Evolutionary conservation across 2,113 vertebrate species (phyloP).

Genomic region (Leucoraja erinaceus): DNA sequence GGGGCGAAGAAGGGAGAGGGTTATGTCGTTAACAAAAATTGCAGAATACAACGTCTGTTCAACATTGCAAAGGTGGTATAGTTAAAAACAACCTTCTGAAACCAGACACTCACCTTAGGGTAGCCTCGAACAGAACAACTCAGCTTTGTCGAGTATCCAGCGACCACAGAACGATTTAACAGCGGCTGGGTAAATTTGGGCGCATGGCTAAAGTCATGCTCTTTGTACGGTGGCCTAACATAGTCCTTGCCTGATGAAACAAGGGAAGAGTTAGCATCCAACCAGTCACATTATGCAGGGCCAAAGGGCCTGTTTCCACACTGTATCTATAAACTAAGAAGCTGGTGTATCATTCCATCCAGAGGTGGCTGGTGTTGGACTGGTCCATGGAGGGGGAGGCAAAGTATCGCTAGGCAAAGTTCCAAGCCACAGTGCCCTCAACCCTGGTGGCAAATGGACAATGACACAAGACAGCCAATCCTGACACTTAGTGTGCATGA

Average conservation of each 20-base stretch:
- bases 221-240: conserved; percentile 55
- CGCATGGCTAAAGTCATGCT: conserved; percentile 60
- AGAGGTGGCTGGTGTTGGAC: neutral
- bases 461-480: neutral
- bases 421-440: neutral
- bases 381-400: neutral
- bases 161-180: conserved; percentile 66
- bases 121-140: conserved; percentile 74
- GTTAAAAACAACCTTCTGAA: neutral
- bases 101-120: conserved; percentile 63
- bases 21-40: no score
- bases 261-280: neutral
- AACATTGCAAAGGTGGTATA: neutral
- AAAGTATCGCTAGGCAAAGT: neutral
- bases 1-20: no score
- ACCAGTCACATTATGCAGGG: no score
- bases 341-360: neutral
- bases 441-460: neutral
- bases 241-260: conserved; percentile 53
- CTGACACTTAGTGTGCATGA: neutral
- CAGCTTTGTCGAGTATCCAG: conserved; percentile 71
- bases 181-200: conserved; percentile 76
- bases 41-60: no score
- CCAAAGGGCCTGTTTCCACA: no score
- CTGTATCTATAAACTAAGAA: neutral